Evolutionary conservation across 2,797 vertebrate genomes (phyloP).

Genomic region (Lerista edwardsae): DNA sequence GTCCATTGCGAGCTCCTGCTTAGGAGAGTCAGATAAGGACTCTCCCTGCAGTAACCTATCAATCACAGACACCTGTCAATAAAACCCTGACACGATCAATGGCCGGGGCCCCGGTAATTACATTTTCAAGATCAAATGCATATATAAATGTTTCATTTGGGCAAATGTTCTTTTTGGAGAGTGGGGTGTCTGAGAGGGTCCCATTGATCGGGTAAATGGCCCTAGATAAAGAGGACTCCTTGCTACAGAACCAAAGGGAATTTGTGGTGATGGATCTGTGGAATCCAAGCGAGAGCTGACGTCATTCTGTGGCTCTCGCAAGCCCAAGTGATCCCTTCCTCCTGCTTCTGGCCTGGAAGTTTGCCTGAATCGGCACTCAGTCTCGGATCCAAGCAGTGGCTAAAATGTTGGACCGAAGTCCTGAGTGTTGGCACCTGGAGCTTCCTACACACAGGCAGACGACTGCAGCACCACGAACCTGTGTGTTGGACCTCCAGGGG

Average conservation of each 20-base stretch:
- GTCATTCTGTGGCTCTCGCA: not conserved
- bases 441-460: too few relatives aligned
- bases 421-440: not conserved
- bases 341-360: not conserved
- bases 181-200: constrained; percentile 21
- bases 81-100: constrained; percentile 46
- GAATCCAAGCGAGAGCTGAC: not conserved
- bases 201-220: constrained; percentile 2
- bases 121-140: constrained; percentile 66
- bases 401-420: not conserved
- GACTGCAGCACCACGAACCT: too few relatives aligned
- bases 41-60: constrained; percentile 27
- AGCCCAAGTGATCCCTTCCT: accelerated
- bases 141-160: constrained; percentile 64
- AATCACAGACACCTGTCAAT: constrained; percentile 56
- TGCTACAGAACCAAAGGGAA: accelerated
- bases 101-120: constrained; percentile 57
- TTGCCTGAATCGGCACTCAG: not conserved
- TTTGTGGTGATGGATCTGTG: not conserved
- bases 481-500: not conserved
- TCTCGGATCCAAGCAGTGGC: not conserved
- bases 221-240: not conserved
- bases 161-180: constrained; percentile 33
- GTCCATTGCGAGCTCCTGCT: not conserved
- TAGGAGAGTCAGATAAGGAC: constrained; percentile 43